Evolutionary conservation across 2,888 invertebrate species (phyloP).

Genomic region (Coecobrya sp.): DNA sequence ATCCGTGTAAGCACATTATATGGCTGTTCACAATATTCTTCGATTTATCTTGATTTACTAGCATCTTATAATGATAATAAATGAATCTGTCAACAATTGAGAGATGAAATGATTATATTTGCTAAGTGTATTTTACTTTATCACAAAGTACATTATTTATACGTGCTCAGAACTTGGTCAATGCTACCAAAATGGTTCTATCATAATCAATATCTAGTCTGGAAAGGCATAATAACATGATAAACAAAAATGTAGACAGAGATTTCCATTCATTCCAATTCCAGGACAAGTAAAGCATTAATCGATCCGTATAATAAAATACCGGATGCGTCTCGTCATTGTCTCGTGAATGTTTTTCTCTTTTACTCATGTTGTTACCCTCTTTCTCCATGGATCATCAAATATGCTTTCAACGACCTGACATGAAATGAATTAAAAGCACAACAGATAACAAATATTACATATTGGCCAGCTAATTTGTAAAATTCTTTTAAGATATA

Average conservation of each 20-base stretch:
- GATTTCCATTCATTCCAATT: background rate
- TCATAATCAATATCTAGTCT: too few relatives aligned
- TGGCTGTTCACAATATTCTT: background rate
- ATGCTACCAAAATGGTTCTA: too few relatives aligned
- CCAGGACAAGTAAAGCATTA: background rate
- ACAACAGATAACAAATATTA: too few relatives aligned
- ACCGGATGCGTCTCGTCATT: slow-evolving; percentile 86
- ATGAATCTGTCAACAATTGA: background rate
- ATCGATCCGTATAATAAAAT: slow-evolving; percentile 15
- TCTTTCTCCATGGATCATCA: too few relatives aligned
- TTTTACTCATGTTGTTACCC: too few relatives aligned
- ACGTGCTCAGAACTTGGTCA: too few relatives aligned
- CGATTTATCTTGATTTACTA: slow-evolving; percentile 29
- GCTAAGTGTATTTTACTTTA: background rate
- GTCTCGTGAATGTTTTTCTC: slow-evolving; percentile 72
- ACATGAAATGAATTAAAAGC: too few relatives aligned
- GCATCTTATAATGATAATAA: slow-evolving; percentile 1
- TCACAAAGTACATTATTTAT: too few relatives aligned
- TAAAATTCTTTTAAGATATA: too few relatives aligned
- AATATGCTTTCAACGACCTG: too few relatives aligned
- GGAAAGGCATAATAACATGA: too few relatives aligned
- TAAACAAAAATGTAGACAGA: background rate
- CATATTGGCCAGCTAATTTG: too few relatives aligned
- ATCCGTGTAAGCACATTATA: background rate
- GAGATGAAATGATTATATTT: background rate